phyloP scores from a whole-genome alignment of 2,797 vertebrate genomes.

The Gambusia yucatana region DNA sequence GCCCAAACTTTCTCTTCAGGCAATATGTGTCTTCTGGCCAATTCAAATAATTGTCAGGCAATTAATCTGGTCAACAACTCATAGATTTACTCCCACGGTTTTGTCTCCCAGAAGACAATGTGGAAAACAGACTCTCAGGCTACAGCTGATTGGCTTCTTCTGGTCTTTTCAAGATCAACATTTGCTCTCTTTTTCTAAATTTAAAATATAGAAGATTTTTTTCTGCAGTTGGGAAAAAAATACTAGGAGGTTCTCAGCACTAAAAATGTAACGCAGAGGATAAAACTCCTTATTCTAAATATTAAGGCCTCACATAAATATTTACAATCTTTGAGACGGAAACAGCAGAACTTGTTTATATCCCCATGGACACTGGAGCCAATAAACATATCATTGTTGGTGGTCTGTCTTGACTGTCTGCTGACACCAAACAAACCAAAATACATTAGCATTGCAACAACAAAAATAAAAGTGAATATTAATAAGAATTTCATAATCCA shows the following conservation, averaged over 20 bases:
- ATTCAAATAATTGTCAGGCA: neutral
- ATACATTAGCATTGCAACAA: neutral
- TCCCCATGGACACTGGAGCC: neutral
- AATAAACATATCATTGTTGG: neutral
- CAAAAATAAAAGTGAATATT: neutral
- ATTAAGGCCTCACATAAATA: constrained; percentile 41
- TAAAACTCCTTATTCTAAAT: constrained; percentile 6
- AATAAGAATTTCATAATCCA: neutral
- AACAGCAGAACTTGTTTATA: constrained; percentile 42
- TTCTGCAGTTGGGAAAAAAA: neutral
- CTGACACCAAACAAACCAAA: neutral
- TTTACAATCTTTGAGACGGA: constrained; percentile 33
- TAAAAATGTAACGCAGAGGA: neutral
- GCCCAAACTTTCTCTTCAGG: neutral
- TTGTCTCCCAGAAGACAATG: neutral
- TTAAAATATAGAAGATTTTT: neutral
- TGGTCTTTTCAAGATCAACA: neutral
- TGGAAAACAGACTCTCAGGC: neutral
- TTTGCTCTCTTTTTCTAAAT: neutral
- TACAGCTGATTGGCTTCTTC: neutral
- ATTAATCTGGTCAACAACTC: neutral
- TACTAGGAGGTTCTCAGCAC: neutral
- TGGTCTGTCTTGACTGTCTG: constrained; percentile 4
- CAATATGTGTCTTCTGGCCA: neutral
- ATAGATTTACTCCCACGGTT: neutral